Percentiles rank a stretch among this genome's conserved stretches.
Evolutionary conservation across 2,888 invertebrate genomes (phyloP).

Genomic region (Plemyria rubiginata): DNA sequence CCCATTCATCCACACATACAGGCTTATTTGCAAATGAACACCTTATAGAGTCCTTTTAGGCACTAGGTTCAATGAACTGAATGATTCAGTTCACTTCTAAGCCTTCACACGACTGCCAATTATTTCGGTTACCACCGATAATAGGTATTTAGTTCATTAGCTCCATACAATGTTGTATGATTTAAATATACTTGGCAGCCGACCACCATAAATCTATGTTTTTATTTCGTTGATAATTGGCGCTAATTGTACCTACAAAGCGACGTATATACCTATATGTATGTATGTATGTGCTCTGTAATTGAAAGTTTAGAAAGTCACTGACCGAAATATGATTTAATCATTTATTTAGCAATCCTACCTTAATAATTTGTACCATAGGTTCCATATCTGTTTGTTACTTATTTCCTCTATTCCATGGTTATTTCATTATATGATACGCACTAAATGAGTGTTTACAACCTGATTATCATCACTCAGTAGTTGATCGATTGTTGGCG

Average conservation of each 20-base stretch:
- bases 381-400: slow-evolving; percentile 26
- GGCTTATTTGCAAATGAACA: slow-evolving; percentile 60
- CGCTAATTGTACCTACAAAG: slow-evolving; percentile 43
- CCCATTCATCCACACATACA: slow-evolving; percentile 61
- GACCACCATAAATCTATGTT: slow-evolving; percentile 44
- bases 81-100: slow-evolving; percentile 63
- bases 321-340: slow-evolving; percentile 40
- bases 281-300: slow-evolving; percentile 46
- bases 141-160: slow-evolving; percentile 32
- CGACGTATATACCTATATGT: slow-evolving; percentile 45
- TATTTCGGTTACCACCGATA: slow-evolving; percentile 48
- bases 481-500: slow-evolving; percentile 63
- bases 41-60: slow-evolving; percentile 58
- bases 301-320: slow-evolving; percentile 47
- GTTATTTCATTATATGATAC: slow-evolving; percentile 35
- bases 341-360: background rate
- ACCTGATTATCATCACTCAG: slow-evolving; percentile 50
- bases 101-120: slow-evolving; percentile 49
- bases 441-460: slow-evolving; percentile 40
- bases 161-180: slow-evolving; percentile 31
- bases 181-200: slow-evolving; percentile 41
- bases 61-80: slow-evolving; percentile 61
- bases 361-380: background rate
- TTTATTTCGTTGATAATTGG: slow-evolving; percentile 43
- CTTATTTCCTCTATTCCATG: slow-evolving; percentile 26